Percentiles rank a stretch among this genome's conserved stretches.
These are phyloP conservation scores for Tarsius wallacei DNA, from an alignment of 2,797 vertebrate genomes.

Conservation along the genomic window DNA sequence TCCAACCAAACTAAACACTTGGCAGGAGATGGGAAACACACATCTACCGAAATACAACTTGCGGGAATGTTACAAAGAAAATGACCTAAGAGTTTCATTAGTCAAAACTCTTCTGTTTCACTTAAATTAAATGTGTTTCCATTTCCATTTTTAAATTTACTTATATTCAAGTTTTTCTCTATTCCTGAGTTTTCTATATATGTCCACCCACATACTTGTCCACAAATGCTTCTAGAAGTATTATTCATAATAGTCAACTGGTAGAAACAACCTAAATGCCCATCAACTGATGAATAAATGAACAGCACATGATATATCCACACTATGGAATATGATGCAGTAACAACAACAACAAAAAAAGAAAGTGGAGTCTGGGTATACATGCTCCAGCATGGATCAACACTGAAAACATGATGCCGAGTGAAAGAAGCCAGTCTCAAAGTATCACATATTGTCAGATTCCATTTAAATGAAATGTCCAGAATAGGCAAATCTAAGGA, in stretches of 20 bases:
- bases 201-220: not conserved
- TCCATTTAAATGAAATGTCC: not conserved
- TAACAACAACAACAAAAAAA: too few species aligned
- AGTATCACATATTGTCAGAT: not conserved
- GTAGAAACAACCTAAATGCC: not conserved
- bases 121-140: not conserved
- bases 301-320: not conserved
- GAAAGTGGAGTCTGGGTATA: not conserved
- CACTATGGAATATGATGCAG: not conserved
- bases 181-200: not conserved
- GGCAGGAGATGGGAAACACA: not conserved
- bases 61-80: not conserved
- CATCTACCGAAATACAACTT: not conserved
- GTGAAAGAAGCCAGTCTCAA: not conserved
- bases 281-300: not conserved
- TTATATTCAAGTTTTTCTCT: not conserved
- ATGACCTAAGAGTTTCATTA: not conserved
- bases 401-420: not conserved
- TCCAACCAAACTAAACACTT: not conserved
- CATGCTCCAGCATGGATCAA: not conserved
- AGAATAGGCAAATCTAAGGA: not conserved
- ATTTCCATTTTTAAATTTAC: not conserved
- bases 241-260: not conserved
- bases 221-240: not conserved
- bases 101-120: not conserved